These are phyloP conservation scores for Verasper variegatus DNA, from an alignment of 2,113 vertebrate species.

Conservation along the genomic window DNA sequence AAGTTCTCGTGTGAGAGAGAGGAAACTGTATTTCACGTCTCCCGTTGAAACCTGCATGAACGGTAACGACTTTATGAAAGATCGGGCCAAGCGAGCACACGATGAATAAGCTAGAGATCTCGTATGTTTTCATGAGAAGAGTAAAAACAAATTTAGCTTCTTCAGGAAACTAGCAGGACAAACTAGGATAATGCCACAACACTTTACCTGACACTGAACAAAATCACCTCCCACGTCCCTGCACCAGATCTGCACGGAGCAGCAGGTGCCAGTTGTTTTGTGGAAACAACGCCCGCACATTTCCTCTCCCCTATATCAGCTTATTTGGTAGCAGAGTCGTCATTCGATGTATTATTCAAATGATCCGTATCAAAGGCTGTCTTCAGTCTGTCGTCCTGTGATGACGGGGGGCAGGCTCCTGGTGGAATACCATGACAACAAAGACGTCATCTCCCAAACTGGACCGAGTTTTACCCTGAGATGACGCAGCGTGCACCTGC, in stretches of 20 bases:
- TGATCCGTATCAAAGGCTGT: conserved; percentile 55
- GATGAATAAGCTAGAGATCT: too few species aligned
- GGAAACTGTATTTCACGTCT: too few species aligned
- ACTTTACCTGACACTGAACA: not conserved
- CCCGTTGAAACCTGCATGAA: not conserved
- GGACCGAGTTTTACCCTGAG: not conserved
- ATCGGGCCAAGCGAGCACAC: too few species aligned
- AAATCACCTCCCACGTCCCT: not conserved
- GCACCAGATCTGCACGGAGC: not conserved
- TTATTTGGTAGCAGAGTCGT: not conserved
- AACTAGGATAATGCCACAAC: too few species aligned
- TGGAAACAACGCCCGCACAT: not conserved
- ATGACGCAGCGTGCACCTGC: not conserved
- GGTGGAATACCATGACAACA: conserved; percentile 21
- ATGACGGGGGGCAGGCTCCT: conserved; percentile 16
- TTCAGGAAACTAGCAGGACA: too few species aligned
- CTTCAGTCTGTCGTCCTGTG: conserved; percentile 30
- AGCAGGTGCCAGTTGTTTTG: not conserved
- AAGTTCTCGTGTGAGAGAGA: too few species aligned
- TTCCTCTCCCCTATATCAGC: not conserved
- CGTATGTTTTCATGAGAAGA: too few species aligned
- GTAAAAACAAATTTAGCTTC: too few species aligned
- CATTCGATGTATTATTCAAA: conserved; percentile 68
- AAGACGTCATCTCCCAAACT: conserved; percentile 10
- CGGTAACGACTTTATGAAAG: not conserved